Percentiles rank a stretch among this genome's conserved stretches.
phyloP scores from a whole-genome alignment of 2,888 invertebrate genomes.

The Drepanosiphum platanoidis region DNA sequence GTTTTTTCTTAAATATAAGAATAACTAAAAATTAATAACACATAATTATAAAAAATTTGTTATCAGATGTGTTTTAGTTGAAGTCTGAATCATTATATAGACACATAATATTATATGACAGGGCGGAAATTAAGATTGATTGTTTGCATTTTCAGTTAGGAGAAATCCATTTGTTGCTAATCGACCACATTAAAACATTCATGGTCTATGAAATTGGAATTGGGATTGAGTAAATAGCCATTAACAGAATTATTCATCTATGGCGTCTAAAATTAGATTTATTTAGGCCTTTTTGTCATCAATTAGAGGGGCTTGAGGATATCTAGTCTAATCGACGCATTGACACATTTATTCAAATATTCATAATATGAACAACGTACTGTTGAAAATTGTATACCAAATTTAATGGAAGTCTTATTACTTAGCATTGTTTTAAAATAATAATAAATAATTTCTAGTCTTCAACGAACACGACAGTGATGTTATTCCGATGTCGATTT shows the following conservation, averaged over 20 bases:
- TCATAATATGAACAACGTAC: too few species aligned
- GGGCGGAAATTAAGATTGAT: conserved; percentile 10
- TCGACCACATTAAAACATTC: not conserved
- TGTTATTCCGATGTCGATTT: too few species aligned
- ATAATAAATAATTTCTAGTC: too few species aligned
- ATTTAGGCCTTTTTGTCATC: not conserved
- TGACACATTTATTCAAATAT: too few species aligned
- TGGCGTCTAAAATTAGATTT: not conserved
- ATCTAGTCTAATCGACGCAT: not conserved
- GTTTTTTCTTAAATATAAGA: too few species aligned
- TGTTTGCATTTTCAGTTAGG: not conserved
- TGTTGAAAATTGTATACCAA: too few species aligned
- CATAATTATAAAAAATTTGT: not conserved
- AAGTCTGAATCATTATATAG: too few species aligned
- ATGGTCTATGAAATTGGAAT: not conserved
- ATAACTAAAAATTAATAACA: too few species aligned
- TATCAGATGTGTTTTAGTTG: too few species aligned
- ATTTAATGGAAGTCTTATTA: too few species aligned
- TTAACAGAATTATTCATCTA: not conserved
- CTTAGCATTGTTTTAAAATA: too few species aligned
- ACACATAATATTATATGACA: not conserved
- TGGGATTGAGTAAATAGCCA: not conserved
- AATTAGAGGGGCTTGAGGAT: not conserved
- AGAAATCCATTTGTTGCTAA: conserved; percentile 11
- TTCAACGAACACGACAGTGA: too few species aligned